These are phyloP conservation scores for Thomomys bottae DNA, from an alignment of 2,113 vertebrate species.

Conservation along the genomic window DNA sequence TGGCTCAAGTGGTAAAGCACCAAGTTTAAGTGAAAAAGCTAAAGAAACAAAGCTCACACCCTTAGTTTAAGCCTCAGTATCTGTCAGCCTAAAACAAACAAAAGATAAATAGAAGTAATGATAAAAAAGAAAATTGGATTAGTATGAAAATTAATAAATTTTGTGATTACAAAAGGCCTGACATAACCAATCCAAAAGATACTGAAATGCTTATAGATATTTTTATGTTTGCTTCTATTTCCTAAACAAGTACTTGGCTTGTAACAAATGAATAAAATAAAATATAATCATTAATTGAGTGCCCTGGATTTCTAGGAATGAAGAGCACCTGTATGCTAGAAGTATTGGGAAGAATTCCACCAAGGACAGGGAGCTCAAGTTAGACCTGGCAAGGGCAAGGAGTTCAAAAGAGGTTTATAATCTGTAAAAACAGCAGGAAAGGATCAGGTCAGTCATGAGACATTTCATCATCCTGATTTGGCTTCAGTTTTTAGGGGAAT, in stretches of 20 bases:
- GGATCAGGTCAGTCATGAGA: conserved; percentile 10
- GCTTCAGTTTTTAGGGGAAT: conserved; percentile 33
- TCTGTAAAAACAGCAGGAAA: neutral
- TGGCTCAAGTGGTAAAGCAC: no score
- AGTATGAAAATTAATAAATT: neutral
- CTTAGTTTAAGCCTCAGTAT: no score
- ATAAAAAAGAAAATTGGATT: neutral
- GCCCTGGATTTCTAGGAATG: neutral
- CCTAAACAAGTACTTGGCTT: neutral
- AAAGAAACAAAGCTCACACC: no score
- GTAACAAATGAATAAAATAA: neutral
- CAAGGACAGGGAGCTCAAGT: neutral
- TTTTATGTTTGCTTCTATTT: neutral
- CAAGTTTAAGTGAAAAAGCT: no score
- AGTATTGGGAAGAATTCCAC: neutral
- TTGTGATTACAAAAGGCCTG: neutral
- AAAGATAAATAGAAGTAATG: no score
- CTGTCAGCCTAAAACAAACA: no score
- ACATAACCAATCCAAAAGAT: neutral
- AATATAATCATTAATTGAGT: neutral
- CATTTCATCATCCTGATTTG: neutral
- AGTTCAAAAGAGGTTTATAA: conserved; percentile 2
- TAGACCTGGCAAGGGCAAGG: neutral
- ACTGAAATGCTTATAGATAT: neutral
- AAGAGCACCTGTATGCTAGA: neutral